phyloP scores from a whole-genome alignment of 2,888 invertebrate genomes.

The Nesidiocoris tenuis region DNA sequence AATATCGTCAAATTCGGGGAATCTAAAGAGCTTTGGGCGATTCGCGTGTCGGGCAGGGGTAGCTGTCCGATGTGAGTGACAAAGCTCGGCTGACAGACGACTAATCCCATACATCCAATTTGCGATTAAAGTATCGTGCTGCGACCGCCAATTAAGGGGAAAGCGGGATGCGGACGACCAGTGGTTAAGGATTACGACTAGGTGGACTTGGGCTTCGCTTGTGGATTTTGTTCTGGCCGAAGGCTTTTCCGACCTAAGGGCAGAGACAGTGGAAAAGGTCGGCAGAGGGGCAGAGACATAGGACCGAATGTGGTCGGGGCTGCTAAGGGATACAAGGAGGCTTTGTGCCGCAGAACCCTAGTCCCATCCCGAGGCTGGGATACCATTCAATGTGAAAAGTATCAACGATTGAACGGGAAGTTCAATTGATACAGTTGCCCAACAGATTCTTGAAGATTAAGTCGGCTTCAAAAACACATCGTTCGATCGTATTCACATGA shows the following conservation, averaged over 20 bases:
- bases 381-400: too few relatives aligned
- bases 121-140: slow-evolving; percentile 34
- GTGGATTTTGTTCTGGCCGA: background rate
- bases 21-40: too few relatives aligned
- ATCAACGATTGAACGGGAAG: too few relatives aligned
- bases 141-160: slow-evolving; percentile 28
- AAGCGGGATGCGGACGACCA: background rate
- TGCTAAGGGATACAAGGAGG: background rate
- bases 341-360: background rate
- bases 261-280: background rate
- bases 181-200: background rate
- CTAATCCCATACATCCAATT: slow-evolving; percentile 19
- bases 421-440: too few relatives aligned
- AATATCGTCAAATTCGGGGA: too few relatives aligned
- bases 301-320: background rate
- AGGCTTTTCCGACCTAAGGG: background rate
- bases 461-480: too few relatives aligned
- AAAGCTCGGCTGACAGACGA: slow-evolving; percentile 22
- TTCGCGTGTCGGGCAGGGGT: too few relatives aligned
- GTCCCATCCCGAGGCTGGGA: too few relatives aligned
- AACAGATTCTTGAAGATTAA: too few relatives aligned
- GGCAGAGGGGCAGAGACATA: background rate
- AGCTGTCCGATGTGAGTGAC: background rate
- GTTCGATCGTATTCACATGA: too few relatives aligned
- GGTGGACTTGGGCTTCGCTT: background rate